Evolutionary conservation across 2,888 invertebrate species (phyloP), one percentile per base, ranked within the genome.

Genomic region (Troides oblongomaculatus): DNA sequence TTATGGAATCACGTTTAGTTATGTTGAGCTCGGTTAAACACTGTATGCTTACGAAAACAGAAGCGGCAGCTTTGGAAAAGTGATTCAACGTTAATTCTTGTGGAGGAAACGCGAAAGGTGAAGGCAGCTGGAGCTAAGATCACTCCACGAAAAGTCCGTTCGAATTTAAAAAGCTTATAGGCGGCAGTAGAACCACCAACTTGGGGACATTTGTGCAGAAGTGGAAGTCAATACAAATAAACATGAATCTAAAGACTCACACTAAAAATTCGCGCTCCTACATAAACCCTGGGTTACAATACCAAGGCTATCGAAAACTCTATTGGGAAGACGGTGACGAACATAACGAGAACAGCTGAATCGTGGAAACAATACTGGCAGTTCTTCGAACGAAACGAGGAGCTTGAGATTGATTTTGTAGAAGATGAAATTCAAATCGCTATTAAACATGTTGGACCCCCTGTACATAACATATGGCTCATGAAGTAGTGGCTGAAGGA

Each of bases 391-490:
- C 17, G 4, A 17, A 14, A 50, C 17, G 39, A 50, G 1, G 14
- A 50, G 10, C 14, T 14, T 1, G 50, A 50, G 17, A 10, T 1
- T 1, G 4, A 14, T 17, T 17, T 50, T 17, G 1, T 50, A 17
- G 12, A 50, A 50, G 17, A 17, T 50, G 50, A 50, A 50, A 17
- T 50, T 14, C 50, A 17, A 50, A 21, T 21, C n/a, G 57, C 57
- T n/a, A 57, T 57, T 17, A 18, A 57, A 8, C 23, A 25, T 30
- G 3, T 30, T 60, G 14, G 30, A 66, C 21, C 59, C n/a, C 2
- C 60, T 73, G 8, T 75, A 73, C 53, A 72, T 18, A 68, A 66
- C 18, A 70, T 74, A 56, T 75, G 73, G 74, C 66, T 18, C 2
- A 70, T 74, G 12, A 72, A 72, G 1, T 46, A 7, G 12, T 50